Evolutionary conservation across 2,888 invertebrate species (phyloP).

Genomic region (Leptinotarsa tumamoca): DNA sequence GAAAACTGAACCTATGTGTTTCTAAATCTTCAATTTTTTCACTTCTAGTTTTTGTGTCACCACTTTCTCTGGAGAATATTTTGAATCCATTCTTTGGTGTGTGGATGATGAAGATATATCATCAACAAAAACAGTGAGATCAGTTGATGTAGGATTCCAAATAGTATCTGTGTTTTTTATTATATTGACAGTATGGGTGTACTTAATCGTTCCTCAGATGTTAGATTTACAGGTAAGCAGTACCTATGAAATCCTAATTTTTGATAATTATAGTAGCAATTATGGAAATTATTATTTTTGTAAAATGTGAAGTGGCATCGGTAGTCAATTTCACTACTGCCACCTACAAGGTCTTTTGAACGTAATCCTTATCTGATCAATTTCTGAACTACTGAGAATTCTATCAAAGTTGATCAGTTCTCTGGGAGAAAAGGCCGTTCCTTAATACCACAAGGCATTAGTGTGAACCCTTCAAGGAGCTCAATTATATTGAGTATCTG

Average conservation of each 20-base stretch:
- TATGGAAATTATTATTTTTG: too few species aligned
- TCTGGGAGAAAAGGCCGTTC: too few species aligned
- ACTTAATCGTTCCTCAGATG: conserved; percentile 72
- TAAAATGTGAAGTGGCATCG: too few species aligned
- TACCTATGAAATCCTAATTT: background rate
- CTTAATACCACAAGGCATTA: too few species aligned
- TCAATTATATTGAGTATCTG: too few species aligned
- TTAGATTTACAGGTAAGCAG: conserved; percentile 67
- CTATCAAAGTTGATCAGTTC: too few species aligned
- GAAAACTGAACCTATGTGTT: background rate
- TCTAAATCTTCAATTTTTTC: background rate
- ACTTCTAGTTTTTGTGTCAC: conserved; percentile 18
- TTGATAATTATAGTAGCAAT: background rate
- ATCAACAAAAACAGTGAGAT: conserved; percentile 15
- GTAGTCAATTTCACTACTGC: too few species aligned
- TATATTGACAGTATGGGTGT: conserved; percentile 72
- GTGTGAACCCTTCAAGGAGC: too few species aligned
- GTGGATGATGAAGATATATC: conserved; percentile 2
- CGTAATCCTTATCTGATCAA: too few species aligned
- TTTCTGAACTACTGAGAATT: too few species aligned
- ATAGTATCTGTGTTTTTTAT: conserved; percentile 69
- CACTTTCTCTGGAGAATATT: background rate
- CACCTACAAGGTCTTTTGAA: background rate
- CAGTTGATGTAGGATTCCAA: conserved; percentile 32
- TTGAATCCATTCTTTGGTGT: background rate